Conservation (phyloP, 2,113 vertebrate genomes). For the Phylloscopus trochiloides region DNA sequence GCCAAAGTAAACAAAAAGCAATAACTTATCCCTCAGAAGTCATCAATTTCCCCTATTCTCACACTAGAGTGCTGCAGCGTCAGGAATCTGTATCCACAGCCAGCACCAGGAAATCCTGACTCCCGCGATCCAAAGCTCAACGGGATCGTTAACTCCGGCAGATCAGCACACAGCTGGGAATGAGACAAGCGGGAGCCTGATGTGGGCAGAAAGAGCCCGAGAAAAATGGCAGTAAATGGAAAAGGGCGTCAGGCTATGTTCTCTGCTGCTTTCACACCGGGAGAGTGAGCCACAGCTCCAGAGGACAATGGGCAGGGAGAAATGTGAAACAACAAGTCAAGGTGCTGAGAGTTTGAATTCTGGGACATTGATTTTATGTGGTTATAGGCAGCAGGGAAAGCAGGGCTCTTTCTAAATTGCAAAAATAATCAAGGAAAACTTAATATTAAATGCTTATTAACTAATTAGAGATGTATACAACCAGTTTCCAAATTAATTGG, state of each 20-base stretch:
- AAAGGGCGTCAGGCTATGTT: background rate
- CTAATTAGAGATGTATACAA: background rate
- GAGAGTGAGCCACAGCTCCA: background rate
- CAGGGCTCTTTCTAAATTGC: background rate
- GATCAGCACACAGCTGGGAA: background rate
- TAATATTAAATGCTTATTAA: background rate
- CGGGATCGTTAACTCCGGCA: background rate
- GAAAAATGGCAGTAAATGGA: background rate
- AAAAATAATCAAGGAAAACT: background rate
- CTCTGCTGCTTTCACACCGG: background rate
- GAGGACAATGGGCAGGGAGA: background rate
- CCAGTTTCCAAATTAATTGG: background rate
- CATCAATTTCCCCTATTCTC: slow-evolving; percentile 57
- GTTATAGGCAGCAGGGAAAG: background rate
- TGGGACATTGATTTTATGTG: background rate
- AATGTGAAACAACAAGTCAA: accelerated
- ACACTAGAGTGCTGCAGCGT: background rate
- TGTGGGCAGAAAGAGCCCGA: background rate
- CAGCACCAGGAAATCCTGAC: slow-evolving; percentile 63
- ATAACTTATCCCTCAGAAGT: slow-evolving; percentile 40
- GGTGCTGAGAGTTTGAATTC: background rate
- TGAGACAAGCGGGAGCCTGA: background rate
- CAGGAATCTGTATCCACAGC: slow-evolving; percentile 12
- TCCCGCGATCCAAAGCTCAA: background rate
- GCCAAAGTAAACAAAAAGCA: slow-evolving; percentile 44